Evolutionary conservation across 1,140 invertebrate genomes (phyloP), one percentile per base, ranked within the genome.

Genomic region (Ctenoplectra terminalis): DNA sequence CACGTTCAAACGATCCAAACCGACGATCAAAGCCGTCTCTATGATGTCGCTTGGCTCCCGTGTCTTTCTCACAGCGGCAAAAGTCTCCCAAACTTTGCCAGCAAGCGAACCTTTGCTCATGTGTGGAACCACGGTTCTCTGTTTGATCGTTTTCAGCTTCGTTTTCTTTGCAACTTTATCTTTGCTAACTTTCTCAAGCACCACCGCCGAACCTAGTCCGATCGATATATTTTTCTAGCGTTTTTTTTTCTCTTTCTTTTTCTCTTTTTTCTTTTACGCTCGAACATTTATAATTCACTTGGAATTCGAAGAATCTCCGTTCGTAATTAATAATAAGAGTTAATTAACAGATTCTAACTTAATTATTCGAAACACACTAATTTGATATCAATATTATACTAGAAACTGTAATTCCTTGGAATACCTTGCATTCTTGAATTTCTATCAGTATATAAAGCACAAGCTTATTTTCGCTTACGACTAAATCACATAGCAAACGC

Each of bases 61-160:
- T 9, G 52, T 84, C 52, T 84, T 89, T 78, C 87, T 87, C 29
- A 91, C 90, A 9, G 89, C 88, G 58, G 83, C 82, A 7, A 91
- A 77, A 17, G 88, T 90, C 43, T 92, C 91, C 91, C 90, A 92
- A 61, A 92, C 91, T 73, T 88, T 90, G 2, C 83, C 86, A 34
- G 90, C 90, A 0, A 92, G 88, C 11, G 91, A 78, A 20, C 34
- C 77, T 77, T 80, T 88, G 43, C 50, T 73, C 67, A 37, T 70
- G 63, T 43, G 63, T 2, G 75, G 40, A 31, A 76, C 61, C 46
- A 29, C 81, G 61, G 64, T 63, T 56, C 84, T 84, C 31, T 72
- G 70, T 56, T 88, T 88, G 43, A 70, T 63, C 34, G 82, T 72
- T 37, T 88, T 90, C 63, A 82, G 56, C 43, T 86, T 84, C 17